Conservation (phyloP, 2,888 invertebrate genomes). For the Zygogramma bicolorata region DNA sequence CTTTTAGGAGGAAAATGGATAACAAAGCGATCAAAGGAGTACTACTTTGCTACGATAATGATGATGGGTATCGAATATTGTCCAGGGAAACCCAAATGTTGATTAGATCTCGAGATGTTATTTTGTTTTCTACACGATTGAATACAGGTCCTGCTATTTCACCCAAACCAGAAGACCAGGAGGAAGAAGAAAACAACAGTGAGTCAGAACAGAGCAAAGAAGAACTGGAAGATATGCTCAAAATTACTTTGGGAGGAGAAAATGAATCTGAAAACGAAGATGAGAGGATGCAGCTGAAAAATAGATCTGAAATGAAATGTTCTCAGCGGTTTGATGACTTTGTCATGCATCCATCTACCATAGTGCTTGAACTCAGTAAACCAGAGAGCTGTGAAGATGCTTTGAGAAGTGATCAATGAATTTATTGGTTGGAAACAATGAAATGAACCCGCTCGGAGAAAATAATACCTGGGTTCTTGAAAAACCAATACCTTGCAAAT, state of each 20-base stretch:
- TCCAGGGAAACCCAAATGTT: background rate
- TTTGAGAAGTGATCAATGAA: constrained; percentile 50
- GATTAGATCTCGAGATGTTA: constrained; percentile 14
- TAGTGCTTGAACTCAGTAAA: too few species aligned
- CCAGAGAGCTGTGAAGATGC: constrained; percentile 21
- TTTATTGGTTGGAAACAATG: too few species aligned
- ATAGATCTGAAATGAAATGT: background rate
- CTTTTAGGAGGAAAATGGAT: constrained; percentile 6
- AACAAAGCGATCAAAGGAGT: constrained; percentile 16
- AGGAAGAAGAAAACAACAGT: too few species aligned
- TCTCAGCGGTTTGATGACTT: background rate
- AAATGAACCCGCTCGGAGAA: constrained; percentile 54
- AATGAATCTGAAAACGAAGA: too few species aligned
- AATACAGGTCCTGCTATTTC: too few species aligned
- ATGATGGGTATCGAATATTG: constrained; percentile 22
- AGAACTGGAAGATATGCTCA: too few species aligned
- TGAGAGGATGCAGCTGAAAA: too few species aligned
- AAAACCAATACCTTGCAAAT: constrained; percentile 49
- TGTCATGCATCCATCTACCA: too few species aligned
- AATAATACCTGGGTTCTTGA: constrained; percentile 53
- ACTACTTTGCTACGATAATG: constrained; percentile 21
- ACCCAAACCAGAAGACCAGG: too few species aligned
- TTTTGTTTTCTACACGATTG: background rate
- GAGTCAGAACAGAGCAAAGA: too few species aligned
- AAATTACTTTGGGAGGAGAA: too few species aligned